Percentiles rank a stretch among this genome's conserved stretches.
phyloP scores from a whole-genome alignment of 2,888 invertebrate genomes.

The Nebria brevicollis region DNA sequence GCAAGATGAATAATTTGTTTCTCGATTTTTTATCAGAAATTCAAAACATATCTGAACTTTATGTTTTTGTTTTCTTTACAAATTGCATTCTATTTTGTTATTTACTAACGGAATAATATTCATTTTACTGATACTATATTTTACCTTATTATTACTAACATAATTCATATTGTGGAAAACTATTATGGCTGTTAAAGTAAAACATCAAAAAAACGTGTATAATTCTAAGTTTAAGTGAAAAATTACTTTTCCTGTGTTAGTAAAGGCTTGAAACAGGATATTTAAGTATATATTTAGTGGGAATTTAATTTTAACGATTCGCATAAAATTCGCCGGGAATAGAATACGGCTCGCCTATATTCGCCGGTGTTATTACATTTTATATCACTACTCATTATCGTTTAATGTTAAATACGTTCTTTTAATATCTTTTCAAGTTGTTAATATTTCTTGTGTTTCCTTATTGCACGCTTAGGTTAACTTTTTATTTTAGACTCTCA shows the following conservation, averaged over 20 bases:
- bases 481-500: constrained; percentile 27
- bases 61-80: too few species aligned
- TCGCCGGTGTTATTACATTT: constrained; percentile 19
- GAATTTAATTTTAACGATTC: constrained; percentile 15
- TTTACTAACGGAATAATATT: too few species aligned
- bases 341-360: background rate
- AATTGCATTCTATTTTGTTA: too few species aligned
- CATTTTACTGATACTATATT: too few species aligned
- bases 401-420: constrained; percentile 32
- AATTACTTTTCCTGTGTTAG: background rate
- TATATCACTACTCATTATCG: constrained; percentile 36
- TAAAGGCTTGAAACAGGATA: background rate
- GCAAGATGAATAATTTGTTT: too few species aligned
- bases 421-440: constrained; percentile 25
- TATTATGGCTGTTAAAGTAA: background rate
- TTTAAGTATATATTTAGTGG: constrained; percentile 14
- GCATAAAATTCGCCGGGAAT: constrained; percentile 7
- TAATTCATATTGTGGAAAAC: background rate
- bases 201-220: background rate
- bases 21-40: too few species aligned
- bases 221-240: background rate
- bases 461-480: constrained; percentile 25
- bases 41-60: too few species aligned
- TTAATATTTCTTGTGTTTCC: constrained; percentile 22
- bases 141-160: too few species aligned